A percentile compares a stretch with the other conserved stretches of the same genome.
These are phyloP conservation scores for Chloroclystis v-ata DNA, from an alignment of 2,888 invertebrate species.

Conservation along the genomic window DNA sequence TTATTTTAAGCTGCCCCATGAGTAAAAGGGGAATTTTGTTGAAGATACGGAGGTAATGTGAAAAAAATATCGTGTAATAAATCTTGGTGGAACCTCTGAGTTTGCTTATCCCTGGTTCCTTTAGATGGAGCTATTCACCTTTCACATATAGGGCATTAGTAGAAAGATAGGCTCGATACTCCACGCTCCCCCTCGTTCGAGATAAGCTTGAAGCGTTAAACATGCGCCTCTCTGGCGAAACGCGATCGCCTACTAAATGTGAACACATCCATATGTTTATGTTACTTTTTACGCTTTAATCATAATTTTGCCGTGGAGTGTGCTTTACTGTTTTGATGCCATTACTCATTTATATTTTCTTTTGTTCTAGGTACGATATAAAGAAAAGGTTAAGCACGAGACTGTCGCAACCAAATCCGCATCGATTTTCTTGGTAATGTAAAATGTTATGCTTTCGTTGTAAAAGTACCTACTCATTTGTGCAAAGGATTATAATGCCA, in stretches of 20 bases:
- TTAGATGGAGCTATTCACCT: constrained; percentile 65
- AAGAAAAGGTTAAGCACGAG: background rate
- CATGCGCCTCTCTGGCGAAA: constrained; percentile 57
- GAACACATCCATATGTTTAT: constrained; percentile 37
- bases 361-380: constrained; percentile 35
- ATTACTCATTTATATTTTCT: constrained; percentile 28
- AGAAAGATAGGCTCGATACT: constrained; percentile 68
- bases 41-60: background rate
- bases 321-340: constrained; percentile 19
- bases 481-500: too few species aligned
- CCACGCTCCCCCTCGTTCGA: constrained; percentile 52
- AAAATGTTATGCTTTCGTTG: background rate
- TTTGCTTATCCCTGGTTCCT: constrained; percentile 49
- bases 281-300: constrained; percentile 37
- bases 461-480: background rate
- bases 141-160: constrained; percentile 72
- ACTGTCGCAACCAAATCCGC: background rate
- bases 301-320: constrained; percentile 31
- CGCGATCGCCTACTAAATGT: constrained; percentile 47
- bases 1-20: constrained; percentile 1
- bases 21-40: background rate
- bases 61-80: constrained; percentile 42
- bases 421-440: background rate
- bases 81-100: constrained; percentile 48
- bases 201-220: constrained; percentile 65